Conservation (phyloP, 2,797 vertebrate genomes). For the Myoxocephalus aenaeus region DNA sequence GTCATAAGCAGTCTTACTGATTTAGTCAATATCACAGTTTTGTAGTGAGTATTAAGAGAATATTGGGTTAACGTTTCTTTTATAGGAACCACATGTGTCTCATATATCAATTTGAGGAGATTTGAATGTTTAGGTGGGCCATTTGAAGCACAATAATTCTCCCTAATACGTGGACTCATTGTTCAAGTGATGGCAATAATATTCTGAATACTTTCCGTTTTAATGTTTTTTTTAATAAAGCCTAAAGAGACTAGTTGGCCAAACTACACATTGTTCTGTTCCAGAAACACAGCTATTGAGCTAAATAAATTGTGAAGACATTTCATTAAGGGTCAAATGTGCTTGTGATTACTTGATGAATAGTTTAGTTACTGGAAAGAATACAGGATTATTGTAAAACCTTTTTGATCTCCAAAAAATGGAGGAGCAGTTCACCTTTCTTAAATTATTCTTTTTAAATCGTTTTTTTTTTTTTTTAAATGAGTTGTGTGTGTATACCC, state of each 20-base stretch:
- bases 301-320: background rate
- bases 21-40: background rate
- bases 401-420: background rate
- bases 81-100: background rate
- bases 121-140: background rate
- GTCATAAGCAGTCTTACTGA: too few relatives aligned
- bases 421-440: background rate
- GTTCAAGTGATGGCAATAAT: background rate
- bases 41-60: background rate
- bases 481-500: background rate
- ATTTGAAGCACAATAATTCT: too few relatives aligned
- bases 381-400: background rate
- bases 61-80: background rate
- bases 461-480: background rate
- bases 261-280: background rate
- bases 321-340: background rate
- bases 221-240: background rate
- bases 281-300: too few relatives aligned
- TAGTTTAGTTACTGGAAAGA: background rate
- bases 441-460: background rate
- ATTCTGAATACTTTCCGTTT: background rate
- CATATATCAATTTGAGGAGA: background rate
- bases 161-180: background rate
- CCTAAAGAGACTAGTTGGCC: background rate
- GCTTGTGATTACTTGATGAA: background rate